Evolutionary conservation across 92 coral and sea anemone genomes (phyloP).

Genomic region (Heliopora coerulea): DNA sequence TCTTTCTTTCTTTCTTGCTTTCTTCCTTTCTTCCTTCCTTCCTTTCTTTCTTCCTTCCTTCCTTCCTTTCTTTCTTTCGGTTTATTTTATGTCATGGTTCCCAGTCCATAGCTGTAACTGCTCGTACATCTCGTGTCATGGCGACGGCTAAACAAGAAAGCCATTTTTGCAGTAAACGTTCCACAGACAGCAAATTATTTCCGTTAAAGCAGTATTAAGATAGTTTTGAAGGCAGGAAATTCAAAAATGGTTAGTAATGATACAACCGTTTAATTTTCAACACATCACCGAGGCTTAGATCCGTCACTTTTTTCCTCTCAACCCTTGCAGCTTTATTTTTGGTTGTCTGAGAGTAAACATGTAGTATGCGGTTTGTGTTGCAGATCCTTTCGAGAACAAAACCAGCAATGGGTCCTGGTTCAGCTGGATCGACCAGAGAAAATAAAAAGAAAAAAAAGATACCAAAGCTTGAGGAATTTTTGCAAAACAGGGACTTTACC

Average conservation of each 20-base stretch:
- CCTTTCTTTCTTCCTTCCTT: slow-evolving; percentile 48
- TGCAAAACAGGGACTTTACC: slow-evolving; percentile 82
- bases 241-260: not conserved
- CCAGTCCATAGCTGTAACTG: not conserved
- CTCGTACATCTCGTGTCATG: not conserved
- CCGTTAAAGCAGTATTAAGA: not conserved
- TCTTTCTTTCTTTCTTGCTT: slow-evolving; percentile 45
- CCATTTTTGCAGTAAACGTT: no score
- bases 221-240: not conserved
- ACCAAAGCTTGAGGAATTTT: slow-evolving; percentile 88
- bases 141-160: no score
- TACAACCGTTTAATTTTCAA: not conserved
- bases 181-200: no score
- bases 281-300: not conserved
- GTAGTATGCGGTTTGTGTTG: not conserved
- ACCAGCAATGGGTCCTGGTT: slow-evolving; percentile 99
- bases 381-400: slow-evolving; percentile 98
- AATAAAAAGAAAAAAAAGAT: slow-evolving; percentile 87
- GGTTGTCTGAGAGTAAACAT: no score
- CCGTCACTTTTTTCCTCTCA: no score
- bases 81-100: slow-evolving; percentile 33
- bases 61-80: slow-evolving; percentile 50
- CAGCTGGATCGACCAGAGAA: slow-evolving; percentile 82
- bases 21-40: slow-evolving; percentile 49
- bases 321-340: no score